Evolutionary conservation across 1,140 invertebrate species (phyloP).

Genomic region (Drosophila saltans): DNA sequence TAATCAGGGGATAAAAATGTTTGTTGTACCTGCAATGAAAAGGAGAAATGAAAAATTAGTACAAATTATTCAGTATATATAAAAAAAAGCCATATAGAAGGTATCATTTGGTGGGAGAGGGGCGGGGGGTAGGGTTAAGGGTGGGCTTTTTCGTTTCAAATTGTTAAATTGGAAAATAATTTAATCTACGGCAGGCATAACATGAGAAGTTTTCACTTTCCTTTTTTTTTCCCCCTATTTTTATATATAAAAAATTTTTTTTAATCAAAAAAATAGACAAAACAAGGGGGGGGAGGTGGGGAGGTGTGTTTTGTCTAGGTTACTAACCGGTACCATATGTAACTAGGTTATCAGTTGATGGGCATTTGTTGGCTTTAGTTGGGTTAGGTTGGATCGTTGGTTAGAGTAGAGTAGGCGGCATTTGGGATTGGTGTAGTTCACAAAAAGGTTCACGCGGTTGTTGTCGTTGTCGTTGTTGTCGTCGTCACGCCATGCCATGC

Average conservation of each 20-base stretch:
- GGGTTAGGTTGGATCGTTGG: neutral
- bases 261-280: constrained; percentile 12
- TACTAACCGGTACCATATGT: constrained; percentile 12
- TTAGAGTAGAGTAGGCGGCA: neutral
- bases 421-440: constrained; percentile 11
- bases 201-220: constrained; percentile 6
- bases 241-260: constrained; percentile 24
- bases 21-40: constrained; percentile 6
- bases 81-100: neutral
- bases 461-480: neutral
- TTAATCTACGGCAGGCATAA: constrained; percentile 45
- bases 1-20: neutral
- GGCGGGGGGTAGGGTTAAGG: too few relatives aligned
- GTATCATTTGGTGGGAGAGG: too few relatives aligned
- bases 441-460: constrained; percentile 10
- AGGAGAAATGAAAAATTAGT: neutral
- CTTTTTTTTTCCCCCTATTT: neutral
- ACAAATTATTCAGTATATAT: constrained; percentile 1
- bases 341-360: constrained; percentile 13
- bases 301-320: neutral
- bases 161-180: constrained; percentile 61
- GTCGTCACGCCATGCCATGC: constrained; percentile 8
- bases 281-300: neutral
- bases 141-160: constrained; percentile 2
- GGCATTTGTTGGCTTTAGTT: constrained; percentile 6